A percentile compares a stretch with the other conserved stretches of the same genome.
Conservation (phyloP, 1,140 invertebrate species). For the Pseudomyrmex gracilis region DNA sequence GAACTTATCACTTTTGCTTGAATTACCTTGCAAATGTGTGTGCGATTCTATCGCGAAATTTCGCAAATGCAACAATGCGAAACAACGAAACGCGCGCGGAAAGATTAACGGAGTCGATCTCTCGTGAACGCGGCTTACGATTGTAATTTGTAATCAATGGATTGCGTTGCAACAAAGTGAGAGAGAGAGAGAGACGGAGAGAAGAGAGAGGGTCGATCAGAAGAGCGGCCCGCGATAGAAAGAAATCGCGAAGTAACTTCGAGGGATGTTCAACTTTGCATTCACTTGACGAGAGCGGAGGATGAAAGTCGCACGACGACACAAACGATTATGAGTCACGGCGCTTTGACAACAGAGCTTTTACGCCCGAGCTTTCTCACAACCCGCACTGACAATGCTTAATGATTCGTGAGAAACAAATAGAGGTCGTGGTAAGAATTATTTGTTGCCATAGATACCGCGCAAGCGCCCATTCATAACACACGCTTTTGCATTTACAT, state of each 20-base stretch:
- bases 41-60: neutral
- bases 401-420: conserved; percentile 67
- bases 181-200: no score
- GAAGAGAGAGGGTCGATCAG: no score
- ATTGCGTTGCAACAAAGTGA: no score
- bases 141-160: conserved; percentile 12
- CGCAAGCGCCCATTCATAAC: conserved; percentile 56
- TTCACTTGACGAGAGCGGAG: neutral
- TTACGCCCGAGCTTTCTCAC: conserved; percentile 27
- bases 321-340: conserved; percentile 27
- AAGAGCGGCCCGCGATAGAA: no score
- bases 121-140: conserved; percentile 1
- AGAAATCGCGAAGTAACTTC: neutral
- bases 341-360: conserved; percentile 23
- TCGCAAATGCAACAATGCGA: no score
- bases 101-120: neutral
- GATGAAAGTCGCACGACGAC: neutral
- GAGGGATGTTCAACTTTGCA: no score
- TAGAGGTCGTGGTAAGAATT: conserved; percentile 71
- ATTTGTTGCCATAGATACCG: conserved; percentile 64
- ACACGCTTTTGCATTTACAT: conserved; percentile 15
- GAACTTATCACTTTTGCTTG: neutral
- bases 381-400: conserved; percentile 59
- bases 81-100: neutral
- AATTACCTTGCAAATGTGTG: neutral